These are phyloP conservation scores for Coelopa pilipes DNA, from an alignment of 2,888 invertebrate genomes.

Conservation along the genomic window DNA sequence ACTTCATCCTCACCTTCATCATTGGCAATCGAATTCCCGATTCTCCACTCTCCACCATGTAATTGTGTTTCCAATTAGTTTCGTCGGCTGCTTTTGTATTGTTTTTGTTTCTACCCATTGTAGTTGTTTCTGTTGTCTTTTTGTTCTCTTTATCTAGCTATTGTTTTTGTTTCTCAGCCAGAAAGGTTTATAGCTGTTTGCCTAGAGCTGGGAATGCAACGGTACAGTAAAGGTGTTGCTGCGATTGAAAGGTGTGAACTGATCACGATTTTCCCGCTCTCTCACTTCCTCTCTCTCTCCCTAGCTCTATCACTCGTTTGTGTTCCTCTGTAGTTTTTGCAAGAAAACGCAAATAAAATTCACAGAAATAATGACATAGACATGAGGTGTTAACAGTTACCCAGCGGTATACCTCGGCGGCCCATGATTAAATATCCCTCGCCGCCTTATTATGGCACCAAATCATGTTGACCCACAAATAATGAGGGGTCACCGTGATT, in stretches of 20 bases:
- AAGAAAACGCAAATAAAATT: constrained; percentile 27
- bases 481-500: constrained; percentile 25
- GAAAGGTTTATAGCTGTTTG: constrained; percentile 25
- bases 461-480: constrained; percentile 34
- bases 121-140: background rate
- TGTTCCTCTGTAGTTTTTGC: no score
- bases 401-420: background rate
- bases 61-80: constrained; percentile 50
- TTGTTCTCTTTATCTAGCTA: background rate
- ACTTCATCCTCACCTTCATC: background rate
- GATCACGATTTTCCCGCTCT: constrained; percentile 46
- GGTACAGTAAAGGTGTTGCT: constrained; percentile 18
- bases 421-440: constrained; percentile 13
- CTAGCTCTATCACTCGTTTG: no score
- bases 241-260: constrained; percentile 45
- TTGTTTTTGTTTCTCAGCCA: background rate
- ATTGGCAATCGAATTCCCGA: background rate
- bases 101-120: constrained; percentile 15
- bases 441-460: constrained; percentile 4
- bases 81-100: constrained; percentile 12
- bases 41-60: constrained; percentile 11
- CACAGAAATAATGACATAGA: constrained; percentile 10
- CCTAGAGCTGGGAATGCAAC: constrained; percentile 11
- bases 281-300: no score
- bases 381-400: constrained; percentile 31